Evolutionary conservation across 2,113 vertebrate genomes (phyloP).

Genomic region (Cephalopholis sonnerati): DNA sequence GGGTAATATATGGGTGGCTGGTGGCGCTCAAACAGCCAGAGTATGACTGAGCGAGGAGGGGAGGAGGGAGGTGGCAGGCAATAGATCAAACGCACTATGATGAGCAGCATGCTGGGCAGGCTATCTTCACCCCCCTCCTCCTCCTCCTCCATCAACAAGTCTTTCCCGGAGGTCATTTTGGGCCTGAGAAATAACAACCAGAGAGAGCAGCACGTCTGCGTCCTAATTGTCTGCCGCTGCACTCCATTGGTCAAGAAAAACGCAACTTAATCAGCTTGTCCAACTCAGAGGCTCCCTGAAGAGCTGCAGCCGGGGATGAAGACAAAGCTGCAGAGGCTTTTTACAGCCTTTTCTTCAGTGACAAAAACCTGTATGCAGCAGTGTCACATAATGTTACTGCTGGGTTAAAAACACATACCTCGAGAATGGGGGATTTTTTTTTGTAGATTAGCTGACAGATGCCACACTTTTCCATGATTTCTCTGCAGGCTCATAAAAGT

Average conservation of each 20-base stretch:
- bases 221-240: conserved; percentile 57
- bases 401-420: not conserved
- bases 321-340: conserved; percentile 1
- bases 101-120: conserved; percentile 60
- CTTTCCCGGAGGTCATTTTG: conserved; percentile 63
- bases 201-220: conserved; percentile 17
- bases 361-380: not conserved
- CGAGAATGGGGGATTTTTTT: not conserved
- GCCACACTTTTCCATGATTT: not conserved
- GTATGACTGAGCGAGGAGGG: conserved; percentile 28
- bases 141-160: conserved; percentile 22
- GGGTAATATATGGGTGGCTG: conserved; percentile 69
- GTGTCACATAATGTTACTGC: not conserved
- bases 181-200: conserved; percentile 50
- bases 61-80: conserved; percentile 32
- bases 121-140: conserved; percentile 12
- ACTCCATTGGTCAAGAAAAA: conserved; percentile 68
- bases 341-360: not conserved
- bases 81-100: conserved; percentile 66
- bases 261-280: conserved; percentile 64
- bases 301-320: conserved; percentile 13
- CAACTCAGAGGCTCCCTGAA: conserved; percentile 36
- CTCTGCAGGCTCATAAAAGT: no score
- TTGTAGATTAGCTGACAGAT: not conserved
- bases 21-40: conserved; percentile 32